A percentile compares a stretch with the other conserved stretches of the same genome.
Conservation (phyloP, 2,888 invertebrate species). For the Tanypteryx hageni region DNA sequence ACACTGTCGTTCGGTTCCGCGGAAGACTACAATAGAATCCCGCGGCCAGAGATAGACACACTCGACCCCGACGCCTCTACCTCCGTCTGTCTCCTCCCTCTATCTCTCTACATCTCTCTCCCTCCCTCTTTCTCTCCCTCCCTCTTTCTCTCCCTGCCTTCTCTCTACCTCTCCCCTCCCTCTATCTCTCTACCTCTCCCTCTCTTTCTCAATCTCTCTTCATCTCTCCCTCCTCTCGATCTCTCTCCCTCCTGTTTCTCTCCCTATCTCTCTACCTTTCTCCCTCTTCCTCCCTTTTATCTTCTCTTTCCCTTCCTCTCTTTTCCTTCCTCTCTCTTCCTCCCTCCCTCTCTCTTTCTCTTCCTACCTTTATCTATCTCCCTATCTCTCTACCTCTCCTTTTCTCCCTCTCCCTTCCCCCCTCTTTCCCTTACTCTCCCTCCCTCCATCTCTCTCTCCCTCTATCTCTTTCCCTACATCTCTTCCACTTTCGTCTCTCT, state of each 20-base stretch:
- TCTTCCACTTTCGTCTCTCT: no score
- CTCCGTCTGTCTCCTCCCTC: no score
- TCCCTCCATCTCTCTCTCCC: not conserved
- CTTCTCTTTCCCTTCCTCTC: not conserved
- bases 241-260: no score
- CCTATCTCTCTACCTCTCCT: no score
- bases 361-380: no score
- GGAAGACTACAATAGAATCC: constrained; percentile 5
- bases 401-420: not conserved
- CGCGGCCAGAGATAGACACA: not conserved
- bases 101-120: not conserved
- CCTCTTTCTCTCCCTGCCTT: not conserved
- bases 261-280: not conserved
- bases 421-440: no score
- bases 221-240: no score
- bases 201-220: no score
- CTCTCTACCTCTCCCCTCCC: no score
- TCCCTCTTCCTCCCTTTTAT: not conserved
- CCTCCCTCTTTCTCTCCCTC: no score
- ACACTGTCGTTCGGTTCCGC: not conserved
- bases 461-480: not conserved
- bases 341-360: no score
- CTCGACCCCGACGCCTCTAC: not conserved
- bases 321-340: not conserved
- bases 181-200: no score